Conservation (phyloP, 2,113 vertebrate species). For the Erinaceus europaeus region DNA sequence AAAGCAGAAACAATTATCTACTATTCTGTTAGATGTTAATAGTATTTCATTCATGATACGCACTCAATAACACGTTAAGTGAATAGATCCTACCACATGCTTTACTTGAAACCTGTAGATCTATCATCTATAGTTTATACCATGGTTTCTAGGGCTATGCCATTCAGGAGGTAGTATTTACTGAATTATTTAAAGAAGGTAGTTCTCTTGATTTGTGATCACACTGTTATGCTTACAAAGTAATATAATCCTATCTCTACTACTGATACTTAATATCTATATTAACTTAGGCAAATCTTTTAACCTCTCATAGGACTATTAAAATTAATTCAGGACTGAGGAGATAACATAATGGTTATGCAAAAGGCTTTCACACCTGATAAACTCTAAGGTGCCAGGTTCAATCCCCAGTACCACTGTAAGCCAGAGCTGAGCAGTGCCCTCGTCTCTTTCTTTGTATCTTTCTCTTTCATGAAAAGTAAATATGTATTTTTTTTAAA, state of each 20-base stretch:
- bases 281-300: background rate
- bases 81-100: background rate
- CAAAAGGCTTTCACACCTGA: too few species aligned
- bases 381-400: too few species aligned
- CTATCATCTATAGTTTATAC: background rate
- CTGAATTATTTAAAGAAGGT: background rate
- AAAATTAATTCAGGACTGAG: too few species aligned
- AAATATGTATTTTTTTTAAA: too few species aligned
- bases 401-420: too few species aligned
- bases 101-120: background rate
- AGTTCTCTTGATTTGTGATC: background rate
- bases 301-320: background rate
- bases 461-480: too few species aligned
- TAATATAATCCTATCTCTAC: constrained; percentile 12
- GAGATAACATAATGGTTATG: too few species aligned
- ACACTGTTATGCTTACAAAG: background rate
- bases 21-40: background rate
- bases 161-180: too few species aligned
- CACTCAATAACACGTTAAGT: background rate
- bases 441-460: too few species aligned
- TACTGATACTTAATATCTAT: background rate
- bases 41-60: background rate
- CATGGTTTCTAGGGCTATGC: too few species aligned
- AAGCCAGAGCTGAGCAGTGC: too few species aligned
- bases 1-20: background rate